Evolutionary conservation across 2,797 vertebrate species (phyloP).

Genomic region (Corythornis leucogaster): DNA sequence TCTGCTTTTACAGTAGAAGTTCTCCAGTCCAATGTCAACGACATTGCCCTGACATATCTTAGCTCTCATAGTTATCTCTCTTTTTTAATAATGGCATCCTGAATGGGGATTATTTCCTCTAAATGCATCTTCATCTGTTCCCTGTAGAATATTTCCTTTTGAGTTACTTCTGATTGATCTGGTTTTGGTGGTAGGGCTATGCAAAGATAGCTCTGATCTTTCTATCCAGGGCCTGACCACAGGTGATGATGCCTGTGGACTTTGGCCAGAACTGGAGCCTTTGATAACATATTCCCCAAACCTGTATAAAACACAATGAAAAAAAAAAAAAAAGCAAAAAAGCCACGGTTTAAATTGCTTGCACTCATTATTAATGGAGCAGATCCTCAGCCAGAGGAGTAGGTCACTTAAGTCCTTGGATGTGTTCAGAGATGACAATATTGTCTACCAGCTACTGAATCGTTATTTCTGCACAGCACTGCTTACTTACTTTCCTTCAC

Average conservation of each 20-base stretch:
- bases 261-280: conserved; percentile 61
- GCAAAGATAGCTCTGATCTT: conserved; percentile 62
- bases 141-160: conserved; percentile 68
- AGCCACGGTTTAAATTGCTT: conserved; percentile 48
- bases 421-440: conserved; percentile 43
- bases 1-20: conserved; percentile 62
- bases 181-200: conserved; percentile 43
- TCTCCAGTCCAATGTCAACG: conserved; percentile 67
- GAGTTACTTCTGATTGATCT: conserved; percentile 65
- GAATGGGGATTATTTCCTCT: conserved; percentile 68
- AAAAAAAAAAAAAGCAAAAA: conserved; percentile 42
- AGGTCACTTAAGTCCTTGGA: conserved; percentile 48
- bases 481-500: conserved; percentile 27
- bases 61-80: conserved; percentile 55
- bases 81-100: conserved; percentile 68
- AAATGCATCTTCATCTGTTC: conserved; percentile 65
- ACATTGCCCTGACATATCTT: conserved; percentile 66
- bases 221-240: conserved; percentile 62
- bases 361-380: conserved; percentile 64
- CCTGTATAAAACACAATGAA: conserved; percentile 47
- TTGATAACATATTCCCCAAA: conserved; percentile 64
- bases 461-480: conserved; percentile 9
- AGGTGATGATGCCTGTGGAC: conserved; percentile 64
- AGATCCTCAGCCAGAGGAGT: conserved; percentile 44
- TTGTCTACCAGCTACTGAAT: conserved; percentile 42